A percentile compares a stretch with the other conserved stretches of the same genome.
These are phyloP conservation scores for Seriola quinqueradiata DNA, from an alignment of 2,113 vertebrate species.

Conservation along the genomic window DNA sequence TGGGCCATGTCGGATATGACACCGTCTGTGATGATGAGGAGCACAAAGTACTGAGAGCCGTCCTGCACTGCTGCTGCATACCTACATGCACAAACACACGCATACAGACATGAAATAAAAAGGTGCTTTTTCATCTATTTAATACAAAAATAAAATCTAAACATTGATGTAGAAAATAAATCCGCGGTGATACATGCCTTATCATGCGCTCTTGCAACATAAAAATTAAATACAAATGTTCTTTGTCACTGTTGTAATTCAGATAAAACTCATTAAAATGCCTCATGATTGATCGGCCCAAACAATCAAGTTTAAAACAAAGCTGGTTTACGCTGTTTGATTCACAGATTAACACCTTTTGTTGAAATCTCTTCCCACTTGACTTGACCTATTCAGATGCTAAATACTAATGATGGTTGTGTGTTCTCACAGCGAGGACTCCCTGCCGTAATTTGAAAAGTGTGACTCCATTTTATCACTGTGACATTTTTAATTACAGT, in stretches of 20 bases:
- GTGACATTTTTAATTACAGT: slow-evolving; percentile 75
- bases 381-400: slow-evolving; percentile 54
- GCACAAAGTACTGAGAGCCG: slow-evolving; percentile 94
- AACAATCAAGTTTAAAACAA: slow-evolving; percentile 37
- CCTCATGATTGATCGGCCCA: slow-evolving; percentile 18
- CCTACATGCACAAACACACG: slow-evolving; percentile 71
- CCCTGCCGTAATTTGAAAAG: slow-evolving; percentile 43
- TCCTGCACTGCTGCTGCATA: slow-evolving; percentile 92
- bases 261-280: slow-evolving; percentile 46
- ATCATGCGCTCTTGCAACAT: not conserved
- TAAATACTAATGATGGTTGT: slow-evolving; percentile 33
- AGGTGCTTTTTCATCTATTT: not conserved
- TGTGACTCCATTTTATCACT: slow-evolving; percentile 60
- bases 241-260: slow-evolving; percentile 19
- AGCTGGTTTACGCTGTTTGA: slow-evolving; percentile 11
- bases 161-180: slow-evolving; percentile 21
- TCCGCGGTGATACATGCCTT: not conserved
- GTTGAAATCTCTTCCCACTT: slow-evolving; percentile 35
- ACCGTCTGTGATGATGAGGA: slow-evolving; percentile 97
- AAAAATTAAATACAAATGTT: slow-evolving; percentile 28
- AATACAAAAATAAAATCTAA: slow-evolving; percentile 12
- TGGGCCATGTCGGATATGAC: slow-evolving; percentile 98
- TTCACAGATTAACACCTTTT: slow-evolving; percentile 37
- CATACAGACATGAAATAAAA: slow-evolving; percentile 1
- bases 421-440: slow-evolving; percentile 14